Base-by-base conservation (phyloP, 2,888 invertebrate species). In the Lepidochitona cinerea region DNA sequence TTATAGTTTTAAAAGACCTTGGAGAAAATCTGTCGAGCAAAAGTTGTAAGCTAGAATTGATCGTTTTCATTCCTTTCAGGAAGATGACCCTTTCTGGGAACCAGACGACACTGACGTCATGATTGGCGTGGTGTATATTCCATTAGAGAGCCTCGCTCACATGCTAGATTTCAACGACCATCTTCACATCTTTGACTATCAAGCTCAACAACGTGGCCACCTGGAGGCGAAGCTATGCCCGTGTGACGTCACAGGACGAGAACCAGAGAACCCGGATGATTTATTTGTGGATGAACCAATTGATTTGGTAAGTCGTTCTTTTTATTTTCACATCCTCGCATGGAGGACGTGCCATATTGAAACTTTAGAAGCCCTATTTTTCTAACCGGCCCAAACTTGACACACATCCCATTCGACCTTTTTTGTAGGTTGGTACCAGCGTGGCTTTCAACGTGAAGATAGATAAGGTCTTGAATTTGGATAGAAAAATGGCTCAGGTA, bases 1-100 rank as follows among this genome's bases (percentile, higher is more conserved):
- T n/a, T n/a, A n/a, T n/a, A n/a, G n/a, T n/a, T n/a, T n/a, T n/a
- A n/a, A n/a, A n/a, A n/a, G n/a, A n/a, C n/a, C n/a, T n/a, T n/a
- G n/a, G n/a, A n/a, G n/a, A n/a, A n/a, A n/a, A n/a, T n/a, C n/a
- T n/a, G n/a, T n/a, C n/a, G n/a, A n/a, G n/a, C n/a, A n/a, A n/a
- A n/a, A n/a, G n/a, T n/a, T n/a, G n/a, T n/a, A n/a, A n/a, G n/a
- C n/a, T n/a, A n/a, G n/a, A n/a, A n/a, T n/a, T n/a, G n/a, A n/a
- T 49, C 49, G 18, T 49, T 7, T 5, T 23, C 1, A 7, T 7
- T 23, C 23, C 1, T 49, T 71, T 9, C 68, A 82, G 82, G 79
- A 81, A 33, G 52, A 79, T 14, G 82, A 82, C 54, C 81, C 82
- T 12, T 82, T 81, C 74, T 81, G 79, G 76, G 82, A 82, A 70